A percentile compares a stretch with the other conserved stretches of the same genome.
phyloP scores from a whole-genome alignment of 2,888 invertebrate genomes.

The Orthosia cruda region DNA sequence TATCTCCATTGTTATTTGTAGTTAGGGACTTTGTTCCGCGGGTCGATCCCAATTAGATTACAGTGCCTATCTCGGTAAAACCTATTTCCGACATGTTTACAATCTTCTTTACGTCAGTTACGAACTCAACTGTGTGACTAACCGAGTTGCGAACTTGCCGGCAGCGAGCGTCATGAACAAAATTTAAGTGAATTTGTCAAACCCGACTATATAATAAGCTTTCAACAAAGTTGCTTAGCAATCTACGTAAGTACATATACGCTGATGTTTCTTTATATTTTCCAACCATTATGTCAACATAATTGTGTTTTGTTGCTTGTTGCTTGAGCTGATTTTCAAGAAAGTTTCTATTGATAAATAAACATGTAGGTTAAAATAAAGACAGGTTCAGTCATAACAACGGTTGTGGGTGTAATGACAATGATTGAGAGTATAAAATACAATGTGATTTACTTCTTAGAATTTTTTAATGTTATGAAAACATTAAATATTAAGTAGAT shows the following conservation, averaged over 20 bases:
- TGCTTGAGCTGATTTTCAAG: conserved; percentile 8
- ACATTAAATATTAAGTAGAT: not conserved
- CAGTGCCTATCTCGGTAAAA: conserved; percentile 71
- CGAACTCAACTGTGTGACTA: conserved; percentile 77
- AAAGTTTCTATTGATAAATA: not conserved
- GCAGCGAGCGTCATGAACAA: conserved; percentile 85
- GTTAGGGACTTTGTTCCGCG: conserved; percentile 51
- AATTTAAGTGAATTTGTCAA: conserved; percentile 90
- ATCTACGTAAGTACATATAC: conserved; percentile 71
- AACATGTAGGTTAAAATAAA: not conserved
- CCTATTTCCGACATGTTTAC: conserved; percentile 78
- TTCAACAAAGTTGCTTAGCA: conserved; percentile 81
- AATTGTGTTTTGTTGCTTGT: no score
- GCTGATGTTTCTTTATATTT: conserved; percentile 37
- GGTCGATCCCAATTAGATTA: conserved; percentile 65
- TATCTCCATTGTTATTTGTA: conserved; percentile 58
- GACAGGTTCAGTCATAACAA: not conserved
- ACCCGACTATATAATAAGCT: conserved; percentile 87
- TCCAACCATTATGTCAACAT: conserved; percentile 22
- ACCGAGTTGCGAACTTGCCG: conserved; percentile 84
- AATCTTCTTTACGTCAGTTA: conserved; percentile 75
- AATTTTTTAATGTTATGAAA: no score
- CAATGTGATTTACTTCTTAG: not conserved
- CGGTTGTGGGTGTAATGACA: not conserved
- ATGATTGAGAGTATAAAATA: not conserved